These are phyloP conservation scores for Takifugu ocellatus DNA, from an alignment of 2,797 vertebrate genomes.

Conservation along the genomic window DNA sequence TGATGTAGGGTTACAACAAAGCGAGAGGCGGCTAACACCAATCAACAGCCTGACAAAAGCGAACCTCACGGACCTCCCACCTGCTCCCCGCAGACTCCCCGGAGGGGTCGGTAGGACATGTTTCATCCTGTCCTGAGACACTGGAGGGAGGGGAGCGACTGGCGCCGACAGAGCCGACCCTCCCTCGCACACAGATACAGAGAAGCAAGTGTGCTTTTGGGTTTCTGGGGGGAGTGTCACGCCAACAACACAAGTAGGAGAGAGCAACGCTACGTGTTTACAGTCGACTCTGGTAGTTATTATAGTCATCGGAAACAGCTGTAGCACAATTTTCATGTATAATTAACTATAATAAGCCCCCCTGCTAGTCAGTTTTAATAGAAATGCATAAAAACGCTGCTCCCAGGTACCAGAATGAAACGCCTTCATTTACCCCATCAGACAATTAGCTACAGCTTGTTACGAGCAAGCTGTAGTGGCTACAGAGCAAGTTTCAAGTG, in stretches of 20 bases:
- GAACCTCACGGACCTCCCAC: slow-evolving; percentile 28
- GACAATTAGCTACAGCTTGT: no score
- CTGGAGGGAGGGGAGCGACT: slow-evolving; percentile 58
- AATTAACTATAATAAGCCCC: slow-evolving; percentile 49
- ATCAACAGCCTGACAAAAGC: slow-evolving; percentile 61
- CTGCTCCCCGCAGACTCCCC: slow-evolving; percentile 42
- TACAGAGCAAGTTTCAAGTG: background rate
- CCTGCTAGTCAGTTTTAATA: slow-evolving; percentile 54
- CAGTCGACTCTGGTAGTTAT: slow-evolving; percentile 26
- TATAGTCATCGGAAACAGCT: background rate
- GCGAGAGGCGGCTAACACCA: slow-evolving; percentile 45
- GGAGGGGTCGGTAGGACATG: slow-evolving; percentile 56
- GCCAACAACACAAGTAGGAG: slow-evolving; percentile 42
- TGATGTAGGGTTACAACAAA: slow-evolving; percentile 16
- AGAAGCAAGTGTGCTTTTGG: slow-evolving; percentile 55
- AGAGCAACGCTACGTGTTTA: slow-evolving; percentile 15
- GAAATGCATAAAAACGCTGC: slow-evolving; percentile 52
- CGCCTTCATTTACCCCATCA: background rate
- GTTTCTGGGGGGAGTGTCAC: slow-evolving; percentile 20
- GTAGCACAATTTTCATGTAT: slow-evolving; percentile 17
- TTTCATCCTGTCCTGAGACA: slow-evolving; percentile 65
- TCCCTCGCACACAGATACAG: slow-evolving; percentile 6
- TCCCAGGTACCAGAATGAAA: slow-evolving; percentile 22
- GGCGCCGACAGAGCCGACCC: slow-evolving; percentile 14
- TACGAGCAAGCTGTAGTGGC: background rate